Evolutionary conservation across 2,113 vertebrate species (phyloP).

Genomic region (Gallinago jamesoni): DNA sequence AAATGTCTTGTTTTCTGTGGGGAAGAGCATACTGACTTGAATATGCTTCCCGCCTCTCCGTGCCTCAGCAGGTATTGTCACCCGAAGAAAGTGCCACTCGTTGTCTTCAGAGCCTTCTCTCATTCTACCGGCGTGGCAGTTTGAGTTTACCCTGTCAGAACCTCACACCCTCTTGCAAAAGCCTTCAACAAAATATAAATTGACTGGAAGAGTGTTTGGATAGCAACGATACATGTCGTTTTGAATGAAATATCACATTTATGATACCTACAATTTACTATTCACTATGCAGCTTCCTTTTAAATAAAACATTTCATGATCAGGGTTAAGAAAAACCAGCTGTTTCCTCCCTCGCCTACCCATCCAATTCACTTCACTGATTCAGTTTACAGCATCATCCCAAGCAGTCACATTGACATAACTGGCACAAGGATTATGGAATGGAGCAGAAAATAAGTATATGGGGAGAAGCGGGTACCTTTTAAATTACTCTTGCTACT

Average conservation of each 20-base stretch:
- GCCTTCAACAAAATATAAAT: background rate
- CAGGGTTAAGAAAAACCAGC: conserved; percentile 7
- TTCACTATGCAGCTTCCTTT: conserved; percentile 42
- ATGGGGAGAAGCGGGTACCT: background rate
- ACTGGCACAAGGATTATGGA: background rate
- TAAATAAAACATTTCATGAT: conserved; percentile 48
- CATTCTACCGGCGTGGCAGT: background rate
- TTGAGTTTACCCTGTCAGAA: background rate
- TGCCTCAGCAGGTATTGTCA: background rate
- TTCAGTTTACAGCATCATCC: conserved; percentile 19
- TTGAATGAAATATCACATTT: conserved; percentile 12
- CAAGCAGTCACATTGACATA: conserved; percentile 5
- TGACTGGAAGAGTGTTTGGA: conserved; percentile 4
- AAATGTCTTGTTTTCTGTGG: background rate
- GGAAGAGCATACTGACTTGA: background rate
- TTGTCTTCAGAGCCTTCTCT: background rate
- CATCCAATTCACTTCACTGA: conserved; percentile 19
- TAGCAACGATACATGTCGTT: background rate
- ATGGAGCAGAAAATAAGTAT: conserved; percentile 24
- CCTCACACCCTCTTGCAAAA: conserved; percentile 13
- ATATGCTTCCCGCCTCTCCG: background rate
- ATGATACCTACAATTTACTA: conserved; percentile 43
- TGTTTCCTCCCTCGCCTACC: background rate
- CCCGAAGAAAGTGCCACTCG: background rate
- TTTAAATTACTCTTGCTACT: background rate